Evolutionary conservation across 1,140 invertebrate genomes (phyloP).

Genomic region (Geopemphigus sp.): DNA sequence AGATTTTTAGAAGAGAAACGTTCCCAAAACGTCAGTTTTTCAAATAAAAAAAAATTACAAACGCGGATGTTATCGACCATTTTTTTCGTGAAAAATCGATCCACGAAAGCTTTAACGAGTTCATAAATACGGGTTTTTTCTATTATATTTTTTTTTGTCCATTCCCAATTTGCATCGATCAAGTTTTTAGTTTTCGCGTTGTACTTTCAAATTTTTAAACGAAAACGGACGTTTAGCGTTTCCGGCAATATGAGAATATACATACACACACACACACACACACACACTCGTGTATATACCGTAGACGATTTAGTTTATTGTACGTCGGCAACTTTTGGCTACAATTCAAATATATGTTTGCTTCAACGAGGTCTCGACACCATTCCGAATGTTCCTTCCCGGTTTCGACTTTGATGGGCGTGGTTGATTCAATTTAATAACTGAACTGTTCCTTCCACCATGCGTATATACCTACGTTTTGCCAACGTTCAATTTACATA

Average conservation of each 20-base stretch:
- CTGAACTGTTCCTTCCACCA: not conserved
- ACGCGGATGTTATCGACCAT: too few species aligned
- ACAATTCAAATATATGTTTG: not conserved
- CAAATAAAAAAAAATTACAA: too few species aligned
- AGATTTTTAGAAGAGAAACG: too few species aligned
- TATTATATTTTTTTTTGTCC: too few species aligned
- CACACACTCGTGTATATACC: too few species aligned
- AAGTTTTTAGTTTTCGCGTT: not conserved
- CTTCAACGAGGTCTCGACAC: not conserved
- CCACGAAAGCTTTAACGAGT: too few species aligned
- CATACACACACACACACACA: too few species aligned
- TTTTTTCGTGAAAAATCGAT: too few species aligned
- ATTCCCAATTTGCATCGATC: too few species aligned
- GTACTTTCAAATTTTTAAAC: not conserved
- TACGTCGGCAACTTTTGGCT: not conserved
- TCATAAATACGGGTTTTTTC: too few species aligned
- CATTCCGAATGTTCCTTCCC: not conserved
- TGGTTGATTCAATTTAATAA: constrained; percentile 7
- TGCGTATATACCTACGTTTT: not conserved
- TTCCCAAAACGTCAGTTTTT: too few species aligned
- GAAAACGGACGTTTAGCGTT: not conserved
- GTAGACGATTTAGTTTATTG: not conserved
- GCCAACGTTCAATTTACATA: not conserved
- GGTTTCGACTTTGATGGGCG: not conserved
- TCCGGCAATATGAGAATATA: not conserved